A percentile compares a stretch with the other conserved stretches of the same genome.
These are phyloP conservation scores for Callaeas wilsoni DNA, from an alignment of 2,113 vertebrate species.

Conservation along the genomic window DNA sequence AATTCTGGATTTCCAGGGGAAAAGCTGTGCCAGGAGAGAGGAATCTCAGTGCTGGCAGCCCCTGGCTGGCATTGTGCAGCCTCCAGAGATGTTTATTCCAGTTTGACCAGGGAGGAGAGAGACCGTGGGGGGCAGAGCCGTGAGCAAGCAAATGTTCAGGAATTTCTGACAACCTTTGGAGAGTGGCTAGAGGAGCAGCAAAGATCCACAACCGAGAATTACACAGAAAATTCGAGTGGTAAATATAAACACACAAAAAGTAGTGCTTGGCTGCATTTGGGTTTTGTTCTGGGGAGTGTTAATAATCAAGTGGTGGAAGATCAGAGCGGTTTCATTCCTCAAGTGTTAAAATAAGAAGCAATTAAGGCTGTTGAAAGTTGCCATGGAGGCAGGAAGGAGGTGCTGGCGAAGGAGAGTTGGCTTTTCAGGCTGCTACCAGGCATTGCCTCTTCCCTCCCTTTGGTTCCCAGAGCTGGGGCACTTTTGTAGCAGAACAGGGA, in stretches of 20 bases:
- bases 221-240: neutral
- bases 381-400: neutral
- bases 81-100: neutral
- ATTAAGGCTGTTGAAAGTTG: slow-evolving; percentile 33
- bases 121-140: neutral
- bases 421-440: neutral
- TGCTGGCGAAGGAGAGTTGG: neutral
- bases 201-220: neutral
- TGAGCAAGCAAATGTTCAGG: neutral
- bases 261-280: neutral
- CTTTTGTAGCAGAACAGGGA: neutral
- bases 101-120: neutral
- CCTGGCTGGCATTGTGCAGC: neutral
- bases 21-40: neutral
- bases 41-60: neutral
- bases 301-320: neutral
- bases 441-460: neutral
- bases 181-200: neutral
- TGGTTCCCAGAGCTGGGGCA: neutral
- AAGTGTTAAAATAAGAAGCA: slow-evolving; percentile 7
- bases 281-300: neutral
- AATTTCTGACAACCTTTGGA: neutral
- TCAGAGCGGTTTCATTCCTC: neutral
- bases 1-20: neutral
- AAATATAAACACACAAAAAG: neutral